These are phyloP conservation scores for Sarcophaga caerulescens DNA, from an alignment of 2,888 invertebrate genomes.

Conservation along the genomic window DNA sequence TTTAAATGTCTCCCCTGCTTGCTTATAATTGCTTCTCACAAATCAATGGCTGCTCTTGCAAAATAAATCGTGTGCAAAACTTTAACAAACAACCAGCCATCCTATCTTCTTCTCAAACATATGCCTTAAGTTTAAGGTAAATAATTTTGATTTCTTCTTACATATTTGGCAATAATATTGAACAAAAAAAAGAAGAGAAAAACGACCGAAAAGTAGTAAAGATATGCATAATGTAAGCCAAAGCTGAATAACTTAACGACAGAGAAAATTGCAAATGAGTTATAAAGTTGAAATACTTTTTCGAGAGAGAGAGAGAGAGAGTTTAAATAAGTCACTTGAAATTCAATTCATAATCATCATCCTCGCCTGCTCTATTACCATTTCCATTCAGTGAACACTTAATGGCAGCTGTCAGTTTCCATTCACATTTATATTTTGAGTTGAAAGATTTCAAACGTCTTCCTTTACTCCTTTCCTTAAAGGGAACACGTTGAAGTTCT, in stretches of 20 bases:
- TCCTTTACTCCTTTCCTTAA: background rate
- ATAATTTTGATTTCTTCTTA: conserved; percentile 39
- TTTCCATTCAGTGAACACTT: conserved; percentile 40
- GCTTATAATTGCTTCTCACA: too few relatives aligned
- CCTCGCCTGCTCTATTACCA: conserved; percentile 6
- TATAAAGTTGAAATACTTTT: background rate
- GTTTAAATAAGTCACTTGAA: conserved; percentile 54
- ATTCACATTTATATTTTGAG: conserved; percentile 26
- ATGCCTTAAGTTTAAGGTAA: conserved; percentile 39
- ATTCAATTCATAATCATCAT: conserved; percentile 56
- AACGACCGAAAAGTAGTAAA: background rate
- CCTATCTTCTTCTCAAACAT: background rate
- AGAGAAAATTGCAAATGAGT: background rate
- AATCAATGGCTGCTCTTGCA: background rate
- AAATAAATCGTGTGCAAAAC: background rate
- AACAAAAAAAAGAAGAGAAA: background rate
- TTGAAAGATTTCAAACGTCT: conserved; percentile 1
- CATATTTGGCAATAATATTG: background rate
- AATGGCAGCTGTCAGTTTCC: conserved; percentile 54
- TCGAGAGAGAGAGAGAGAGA: conserved; percentile 4
- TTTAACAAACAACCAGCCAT: background rate
- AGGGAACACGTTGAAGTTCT: background rate
- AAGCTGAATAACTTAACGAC: background rate
- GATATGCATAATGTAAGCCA: conserved; percentile 29
- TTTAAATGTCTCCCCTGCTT: too few relatives aligned